A percentile compares a stretch with the other conserved stretches of the same genome.
These are phyloP conservation scores for Nannoperca australis DNA, from an alignment of 2,797 vertebrate genomes.

Conservation along the genomic window DNA sequence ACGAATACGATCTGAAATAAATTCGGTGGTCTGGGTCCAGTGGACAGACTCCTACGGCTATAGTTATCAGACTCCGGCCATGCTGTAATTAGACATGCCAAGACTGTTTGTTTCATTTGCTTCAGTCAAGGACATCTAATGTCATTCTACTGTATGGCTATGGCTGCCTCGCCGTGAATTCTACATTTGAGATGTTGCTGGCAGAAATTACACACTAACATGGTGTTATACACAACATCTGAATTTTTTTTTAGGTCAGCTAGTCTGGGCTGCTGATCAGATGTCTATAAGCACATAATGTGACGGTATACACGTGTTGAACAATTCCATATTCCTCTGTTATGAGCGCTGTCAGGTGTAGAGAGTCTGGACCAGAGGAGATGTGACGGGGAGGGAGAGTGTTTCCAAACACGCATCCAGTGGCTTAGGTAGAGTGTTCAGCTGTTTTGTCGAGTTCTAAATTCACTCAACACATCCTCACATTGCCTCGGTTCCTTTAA, in stretches of 20 bases:
- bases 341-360: conserved; percentile 52
- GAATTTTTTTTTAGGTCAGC: not conserved
- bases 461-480: conserved; percentile 80
- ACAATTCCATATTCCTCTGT: conserved; percentile 6
- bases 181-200: not conserved
- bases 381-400: conserved; percentile 50
- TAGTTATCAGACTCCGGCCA: conserved; percentile 46
- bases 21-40: not conserved
- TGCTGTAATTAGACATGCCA: conserved; percentile 62
- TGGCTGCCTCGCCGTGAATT: conserved; percentile 41
- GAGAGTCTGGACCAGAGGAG: conserved; percentile 60
- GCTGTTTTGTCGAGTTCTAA: conserved; percentile 82
- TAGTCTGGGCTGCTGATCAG: not conserved
- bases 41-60: conserved; percentile 9
- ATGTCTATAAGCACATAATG: conserved; percentile 12
- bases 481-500: conserved; percentile 71
- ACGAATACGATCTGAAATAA: conserved; percentile 15
- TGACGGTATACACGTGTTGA: conserved; percentile 3
- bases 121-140: conserved; percentile 73
- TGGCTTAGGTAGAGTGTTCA: conserved; percentile 80
- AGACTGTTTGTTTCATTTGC: conserved; percentile 30
- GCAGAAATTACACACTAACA: conserved; percentile 1
- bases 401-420: conserved; percentile 69
- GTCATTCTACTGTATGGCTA: conserved; percentile 29
- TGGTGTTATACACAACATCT: not conserved